These are phyloP conservation scores for Lichenostomus cassidix DNA, from an alignment of 2,113 vertebrate genomes.

Conservation along the genomic window DNA sequence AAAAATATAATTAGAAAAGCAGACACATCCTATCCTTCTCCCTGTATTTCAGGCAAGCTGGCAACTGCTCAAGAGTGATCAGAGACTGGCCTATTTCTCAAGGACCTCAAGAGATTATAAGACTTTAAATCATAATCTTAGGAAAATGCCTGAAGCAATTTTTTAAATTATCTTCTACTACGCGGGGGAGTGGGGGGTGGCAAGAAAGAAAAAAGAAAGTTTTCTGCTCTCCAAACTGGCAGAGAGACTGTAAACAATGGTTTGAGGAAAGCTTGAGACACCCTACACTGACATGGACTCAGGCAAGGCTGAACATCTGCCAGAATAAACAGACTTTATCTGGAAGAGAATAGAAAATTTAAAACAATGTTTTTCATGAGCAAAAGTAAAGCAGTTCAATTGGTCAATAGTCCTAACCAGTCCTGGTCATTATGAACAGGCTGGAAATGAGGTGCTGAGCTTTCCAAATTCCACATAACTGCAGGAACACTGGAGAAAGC, in stretches of 20 bases:
- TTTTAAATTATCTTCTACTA: conserved; percentile 33
- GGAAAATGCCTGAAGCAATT: conserved; percentile 68
- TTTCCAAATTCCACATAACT: not conserved
- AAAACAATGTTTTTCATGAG: conserved; percentile 2
- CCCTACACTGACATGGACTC: not conserved
- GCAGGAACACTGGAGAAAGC: not conserved
- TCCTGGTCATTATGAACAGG: not conserved
- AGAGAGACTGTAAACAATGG: conserved; percentile 28
- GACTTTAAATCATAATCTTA: conserved; percentile 74
- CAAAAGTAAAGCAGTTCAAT: conserved; percentile 13
- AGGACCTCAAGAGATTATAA: conserved; percentile 66
- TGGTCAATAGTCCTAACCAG: not conserved
- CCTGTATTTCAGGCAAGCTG: conserved; percentile 72
- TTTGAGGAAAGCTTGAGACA: conserved; percentile 27
- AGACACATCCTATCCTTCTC: conserved; percentile 67
- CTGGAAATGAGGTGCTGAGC: not conserved
- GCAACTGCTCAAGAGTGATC: conserved; percentile 73
- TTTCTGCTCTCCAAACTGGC: conserved; percentile 42
- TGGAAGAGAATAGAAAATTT: not conserved
- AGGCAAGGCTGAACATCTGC: conserved; percentile 27
- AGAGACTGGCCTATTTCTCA: conserved; percentile 75
- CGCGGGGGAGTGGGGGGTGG: not conserved
- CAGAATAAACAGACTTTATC: conserved; percentile 41
- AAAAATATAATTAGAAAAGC: conserved; percentile 75
- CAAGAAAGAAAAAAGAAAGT: not conserved